These are phyloP conservation scores for Nephrotoma flavescens DNA, from an alignment of 2,888 invertebrate species.

Conservation along the genomic window DNA sequence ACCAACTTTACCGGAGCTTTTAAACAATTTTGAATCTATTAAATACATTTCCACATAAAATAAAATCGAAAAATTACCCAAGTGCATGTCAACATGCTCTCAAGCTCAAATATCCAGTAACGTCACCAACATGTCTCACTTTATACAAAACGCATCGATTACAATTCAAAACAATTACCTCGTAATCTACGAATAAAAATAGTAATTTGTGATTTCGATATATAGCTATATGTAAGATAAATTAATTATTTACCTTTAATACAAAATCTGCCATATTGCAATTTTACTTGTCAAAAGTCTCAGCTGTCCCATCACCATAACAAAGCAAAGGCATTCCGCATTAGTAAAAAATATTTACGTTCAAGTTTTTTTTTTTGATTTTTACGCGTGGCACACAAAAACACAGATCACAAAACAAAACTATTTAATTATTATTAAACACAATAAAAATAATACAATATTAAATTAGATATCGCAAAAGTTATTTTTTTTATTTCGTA, in stretches of 20 bases:
- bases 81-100: not conserved
- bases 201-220: not conserved
- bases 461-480: not conserved
- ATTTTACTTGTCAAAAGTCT: slow-evolving; percentile 1
- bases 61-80: not conserved
- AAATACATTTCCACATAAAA: not conserved
- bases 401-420: not conserved
- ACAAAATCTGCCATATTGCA: slow-evolving; percentile 1
- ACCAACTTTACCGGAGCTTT: too few species aligned
- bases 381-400: not conserved
- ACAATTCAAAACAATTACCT: not conserved
- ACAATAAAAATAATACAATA: not conserved
- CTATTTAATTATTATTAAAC: not conserved
- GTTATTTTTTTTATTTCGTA: not conserved
- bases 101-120: not conserved
- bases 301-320: slow-evolving; percentile 3
- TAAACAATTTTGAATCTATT: too few species aligned
- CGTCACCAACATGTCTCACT: not conserved
- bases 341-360: not conserved
- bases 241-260: not conserved
- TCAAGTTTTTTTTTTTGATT: not conserved
- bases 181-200: not conserved
- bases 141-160: not conserved
- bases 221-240: not conserved
- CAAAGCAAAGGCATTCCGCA: not conserved